Evolutionary conservation across 2,797 vertebrate genomes (phyloP).

Genomic region (Ammospiza maritima): DNA sequence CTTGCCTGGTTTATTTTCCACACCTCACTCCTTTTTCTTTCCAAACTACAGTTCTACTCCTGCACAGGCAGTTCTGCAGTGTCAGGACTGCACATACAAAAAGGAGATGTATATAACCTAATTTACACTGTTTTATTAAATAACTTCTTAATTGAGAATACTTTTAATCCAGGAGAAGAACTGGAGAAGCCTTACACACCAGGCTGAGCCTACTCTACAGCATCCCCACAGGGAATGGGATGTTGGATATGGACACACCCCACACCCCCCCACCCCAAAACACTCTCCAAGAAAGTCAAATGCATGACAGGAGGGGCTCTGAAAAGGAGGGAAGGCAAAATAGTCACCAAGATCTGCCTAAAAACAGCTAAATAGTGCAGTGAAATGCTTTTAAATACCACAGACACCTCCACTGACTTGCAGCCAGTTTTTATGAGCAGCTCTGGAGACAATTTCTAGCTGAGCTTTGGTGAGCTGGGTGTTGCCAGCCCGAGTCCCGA

Average conservation of each 20-base stretch:
- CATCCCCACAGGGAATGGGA: not conserved
- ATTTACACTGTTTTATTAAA: conserved; percentile 37
- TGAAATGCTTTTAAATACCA: conserved; percentile 45
- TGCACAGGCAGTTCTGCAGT: not conserved
- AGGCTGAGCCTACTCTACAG: not conserved
- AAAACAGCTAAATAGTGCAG: conserved; percentile 59
- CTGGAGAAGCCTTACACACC: not conserved
- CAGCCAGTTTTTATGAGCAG: conserved; percentile 69
- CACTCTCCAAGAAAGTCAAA: conserved; percentile 42
- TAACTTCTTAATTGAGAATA: conserved; percentile 20
- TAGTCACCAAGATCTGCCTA: conserved; percentile 58
- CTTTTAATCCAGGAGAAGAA: conserved; percentile 20
- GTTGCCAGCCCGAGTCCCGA: not conserved
- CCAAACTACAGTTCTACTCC: conserved; percentile 10
- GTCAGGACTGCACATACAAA: not conserved
- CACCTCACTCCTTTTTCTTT: conserved; percentile 19
- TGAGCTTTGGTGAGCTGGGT: not conserved
- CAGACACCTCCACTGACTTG: conserved; percentile 32
- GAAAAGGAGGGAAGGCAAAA: conserved; percentile 67
- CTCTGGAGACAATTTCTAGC: conserved; percentile 55
- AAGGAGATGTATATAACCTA: not conserved
- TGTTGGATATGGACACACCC: not conserved
- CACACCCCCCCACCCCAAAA: not conserved
- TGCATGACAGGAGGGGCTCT: not conserved
- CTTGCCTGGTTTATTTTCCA: not conserved